Conservation (phyloP, 2,888 invertebrate species). For the Nasonovia ribisnigri region DNA sequence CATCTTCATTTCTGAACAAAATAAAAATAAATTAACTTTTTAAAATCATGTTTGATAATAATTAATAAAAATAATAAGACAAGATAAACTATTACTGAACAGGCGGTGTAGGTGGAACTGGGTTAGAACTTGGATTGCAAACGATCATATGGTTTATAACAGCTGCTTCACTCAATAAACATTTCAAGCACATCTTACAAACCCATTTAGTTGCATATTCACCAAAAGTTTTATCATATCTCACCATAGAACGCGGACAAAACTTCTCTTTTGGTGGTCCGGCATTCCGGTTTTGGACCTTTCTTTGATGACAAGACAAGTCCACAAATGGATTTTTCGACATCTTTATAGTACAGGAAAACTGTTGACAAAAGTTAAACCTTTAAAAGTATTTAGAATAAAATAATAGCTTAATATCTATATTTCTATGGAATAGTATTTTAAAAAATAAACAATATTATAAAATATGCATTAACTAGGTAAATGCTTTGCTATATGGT, state of each 20-base stretch:
- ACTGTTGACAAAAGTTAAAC: background rate
- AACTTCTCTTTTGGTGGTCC: background rate
- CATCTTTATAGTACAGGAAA: background rate
- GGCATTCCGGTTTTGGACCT: background rate
- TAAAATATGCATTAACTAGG: too few species aligned
- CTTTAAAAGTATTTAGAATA: background rate
- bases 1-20: too few species aligned
- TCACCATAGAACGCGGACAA: constrained; percentile 27
- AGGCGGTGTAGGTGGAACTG: background rate
- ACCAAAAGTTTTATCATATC: background rate
- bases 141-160: background rate
- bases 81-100: constrained; percentile 6
- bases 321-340: background rate
- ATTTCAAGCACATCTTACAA: constrained; percentile 17
- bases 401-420: too few species aligned
- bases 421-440: too few species aligned
- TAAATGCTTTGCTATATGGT: too few species aligned
- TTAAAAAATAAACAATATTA: too few species aligned
- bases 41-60: too few species aligned
- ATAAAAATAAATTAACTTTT: too few species aligned
- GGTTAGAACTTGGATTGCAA: background rate
- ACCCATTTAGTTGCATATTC: background rate
- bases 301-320: background rate
- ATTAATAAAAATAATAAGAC: too few species aligned
- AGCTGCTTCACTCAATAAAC: background rate